Base-by-base conservation (phyloP, 2,797 vertebrate species). In the Rhinoraja longicauda region DNA sequence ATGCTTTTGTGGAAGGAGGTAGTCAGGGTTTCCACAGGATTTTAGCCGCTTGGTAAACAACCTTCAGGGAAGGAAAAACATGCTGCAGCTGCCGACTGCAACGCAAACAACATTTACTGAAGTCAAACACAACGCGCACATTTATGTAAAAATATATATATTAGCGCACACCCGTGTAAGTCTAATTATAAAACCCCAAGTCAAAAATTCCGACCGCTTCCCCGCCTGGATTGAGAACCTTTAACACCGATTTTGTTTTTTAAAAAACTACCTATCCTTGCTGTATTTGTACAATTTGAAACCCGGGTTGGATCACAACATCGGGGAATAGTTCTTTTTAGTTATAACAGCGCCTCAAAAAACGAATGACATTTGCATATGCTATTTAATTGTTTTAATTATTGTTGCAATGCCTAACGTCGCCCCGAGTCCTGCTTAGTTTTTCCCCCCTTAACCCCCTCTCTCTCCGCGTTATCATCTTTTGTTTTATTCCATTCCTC, bases 1-100 rank as follows among this genome's bases (percentile, higher is more conserved):
- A 94, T 94, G 4, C 95, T 96, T 95, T 94, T 95, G 94, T 96
- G 94, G 94, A 94, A 95, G 94, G 93, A 86, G 95, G 94, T 93
- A 95, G 96, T 93, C 90, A 95, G 94, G 94, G 95, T 95, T 93
- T 94, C 95, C 94, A 95, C 95, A 95, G 94, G 95, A 95, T 96
- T 95, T 96, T 95, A 95, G 96, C 90, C 67, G 94, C 93, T 96
- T 96, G 96, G 96, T 96, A 96, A 96, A 96, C 96, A 95, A 93
- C 10, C 86, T 95, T 95, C 93, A 93, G 93, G 93, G 94, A 94
- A 94, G 94, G 94, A 94, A 94, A 94, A 91, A 91, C 90, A 90
- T 21, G 62, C 64, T 70, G 90, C 90, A 91, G 90, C 90, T 91
- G 90, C 39, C 53, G 36, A 36, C 67, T 91, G 64, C 0, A 73